Percentiles rank a stretch among this genome's conserved stretches.
Evolutionary conservation across 2,113 vertebrate species (phyloP).

Genomic region (Cochlearius cochlearius): DNA sequence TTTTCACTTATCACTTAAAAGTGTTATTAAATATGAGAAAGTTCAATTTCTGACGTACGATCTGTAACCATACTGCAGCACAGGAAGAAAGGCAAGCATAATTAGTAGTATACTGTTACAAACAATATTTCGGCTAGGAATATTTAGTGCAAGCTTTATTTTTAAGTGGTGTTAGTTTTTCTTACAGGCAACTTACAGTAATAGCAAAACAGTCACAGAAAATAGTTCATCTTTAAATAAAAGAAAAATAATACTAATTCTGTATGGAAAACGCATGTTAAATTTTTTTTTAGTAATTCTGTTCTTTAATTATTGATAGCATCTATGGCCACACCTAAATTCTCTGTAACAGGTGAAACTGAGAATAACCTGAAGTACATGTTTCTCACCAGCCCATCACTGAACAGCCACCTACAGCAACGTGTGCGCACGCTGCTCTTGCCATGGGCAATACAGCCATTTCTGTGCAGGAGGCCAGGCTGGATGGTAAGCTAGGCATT

Average conservation of each 20-base stretch:
- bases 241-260: background rate
- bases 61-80: background rate
- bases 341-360: background rate
- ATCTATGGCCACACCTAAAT: background rate
- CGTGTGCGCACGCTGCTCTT: rapidly evolving
- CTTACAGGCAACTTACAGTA: background rate
- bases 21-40: constrained; percentile 44
- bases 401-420: background rate
- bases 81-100: background rate
- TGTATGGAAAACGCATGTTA: background rate
- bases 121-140: background rate
- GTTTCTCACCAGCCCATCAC: background rate
- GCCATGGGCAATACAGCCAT: rapidly evolving
- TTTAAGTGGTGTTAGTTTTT: background rate
- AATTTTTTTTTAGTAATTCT: background rate
- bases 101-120: background rate
- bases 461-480: background rate
- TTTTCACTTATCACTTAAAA: constrained; percentile 60
- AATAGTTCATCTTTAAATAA: background rate
- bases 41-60: background rate
- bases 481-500: background rate
- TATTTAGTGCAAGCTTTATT: background rate
- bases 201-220: background rate
- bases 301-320: background rate
- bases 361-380: background rate